These are phyloP conservation scores for Clistopyga incitator DNA, from an alignment of 2,888 invertebrate genomes.

Conservation along the genomic window DNA sequence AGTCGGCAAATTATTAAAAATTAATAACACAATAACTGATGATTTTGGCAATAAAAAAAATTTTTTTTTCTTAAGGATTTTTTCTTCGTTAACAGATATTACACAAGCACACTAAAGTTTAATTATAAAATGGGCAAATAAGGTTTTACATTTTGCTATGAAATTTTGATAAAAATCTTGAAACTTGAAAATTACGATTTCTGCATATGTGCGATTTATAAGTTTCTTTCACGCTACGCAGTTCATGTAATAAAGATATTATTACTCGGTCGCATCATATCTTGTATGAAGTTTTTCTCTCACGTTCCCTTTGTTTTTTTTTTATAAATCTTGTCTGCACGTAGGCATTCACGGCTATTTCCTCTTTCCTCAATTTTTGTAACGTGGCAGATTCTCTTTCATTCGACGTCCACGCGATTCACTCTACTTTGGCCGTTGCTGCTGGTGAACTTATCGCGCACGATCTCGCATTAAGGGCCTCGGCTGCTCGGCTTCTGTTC, in stretches of 20 bases:
- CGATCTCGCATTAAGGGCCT: conserved; percentile 68
- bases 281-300: background rate
- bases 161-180: background rate
- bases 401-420: conserved; percentile 45
- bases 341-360: background rate
- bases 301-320: conserved; percentile 14
- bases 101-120: no score
- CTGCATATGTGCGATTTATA: background rate
- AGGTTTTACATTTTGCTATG: no score
- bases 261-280: conserved; percentile 22
- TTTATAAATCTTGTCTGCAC: conserved; percentile 3
- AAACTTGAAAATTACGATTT: background rate
- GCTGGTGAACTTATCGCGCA: conserved; percentile 64
- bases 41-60: no score
- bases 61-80: background rate
- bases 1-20: background rate
- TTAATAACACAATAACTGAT: no score
- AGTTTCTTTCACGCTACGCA: background rate
- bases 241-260: background rate
- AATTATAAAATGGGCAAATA: no score
- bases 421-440: conserved; percentile 47
- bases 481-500: conserved; percentile 58
- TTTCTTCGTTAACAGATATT: background rate
- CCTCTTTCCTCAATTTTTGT: conserved; percentile 8
- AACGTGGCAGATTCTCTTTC: conserved; percentile 43